Evolutionary conservation across 2,113 vertebrate genomes (phyloP), one percentile per base, ranked within the genome.

Genomic region (Xenopus tropicalis): DNA sequence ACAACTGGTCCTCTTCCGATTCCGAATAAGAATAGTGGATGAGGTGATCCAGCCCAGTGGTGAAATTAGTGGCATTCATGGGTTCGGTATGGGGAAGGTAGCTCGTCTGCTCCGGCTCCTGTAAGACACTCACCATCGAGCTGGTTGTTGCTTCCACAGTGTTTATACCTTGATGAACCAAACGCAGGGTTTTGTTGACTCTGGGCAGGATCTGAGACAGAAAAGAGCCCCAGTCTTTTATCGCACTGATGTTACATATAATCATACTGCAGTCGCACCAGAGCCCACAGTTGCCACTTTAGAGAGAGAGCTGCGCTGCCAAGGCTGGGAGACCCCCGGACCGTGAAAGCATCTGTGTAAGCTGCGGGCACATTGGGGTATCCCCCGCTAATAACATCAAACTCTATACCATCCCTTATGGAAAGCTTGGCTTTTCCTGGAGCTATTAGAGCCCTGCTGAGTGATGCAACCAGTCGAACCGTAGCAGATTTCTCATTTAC

Each of bases 201-300:
- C 91, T 90, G 70, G 94, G 94, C 72, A 94, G 78, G 56, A 96
- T 91, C 78, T 92, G 92, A 11, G 93, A 92, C 63, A 96, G 88
- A 71, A 96, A 93, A 25, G 88, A 87, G 81, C 92, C 91, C 93
- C 93, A 94, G 88, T 94, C 91, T 83, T 91, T 94, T 74, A 94
- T 91, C 74, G 90, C 90, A 78, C 90, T 94, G 71, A 87, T 90
- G 82, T 96, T 96, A 83, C 93, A 95, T 78, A 88, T 84, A 81
- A 92, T 86, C 94, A 95, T 94, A 72, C 77, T 89, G 44, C 11
- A 24, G 6, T 29, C 23, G 0, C 4, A 22, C 21, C 17, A 17
- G 65, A 46, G 25, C 29, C 29, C 29, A 63, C 25, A 37, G 17
- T 12, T 37, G 25, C 59, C 8, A 29, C 29, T 37, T 37, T 37